Evolutionary conservation across 2,797 vertebrate species (phyloP), one percentile per base, ranked within the genome.

Genomic region (Diplodus sargus): DNA sequence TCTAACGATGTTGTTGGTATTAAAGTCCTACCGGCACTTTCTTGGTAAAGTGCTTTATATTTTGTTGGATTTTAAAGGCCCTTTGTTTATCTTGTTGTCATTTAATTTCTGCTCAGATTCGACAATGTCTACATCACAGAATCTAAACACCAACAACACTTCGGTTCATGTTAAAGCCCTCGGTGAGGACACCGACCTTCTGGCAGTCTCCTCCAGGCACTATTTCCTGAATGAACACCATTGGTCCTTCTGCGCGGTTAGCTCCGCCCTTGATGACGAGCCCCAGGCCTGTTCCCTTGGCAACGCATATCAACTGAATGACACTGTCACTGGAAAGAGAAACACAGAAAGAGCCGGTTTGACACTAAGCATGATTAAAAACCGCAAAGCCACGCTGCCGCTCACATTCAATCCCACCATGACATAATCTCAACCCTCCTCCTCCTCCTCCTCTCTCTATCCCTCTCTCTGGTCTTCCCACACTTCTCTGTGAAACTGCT

Each of bases 171-270:
- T 42, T 18, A 1, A 18, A 28, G 17, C 39, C 0, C 6, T 69
- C 18, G 0, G 23, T 2, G 34, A 53, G 42, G 43, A 3, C 22
- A 0, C 61, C 92, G 86, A 99, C 98, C 97, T 97, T 98, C 78
- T 97, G 95, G 85, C 97, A 98, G 78, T 99, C 98, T 85, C 97
- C 96, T 82, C 97, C 98, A 83, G 96, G 94, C 82, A 97, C 87
- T 59, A 98, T 89, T 91, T 98, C 97, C 90, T 97, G 96, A 93
- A 98, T 94, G 80, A 96, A 96, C 58, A 99, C 96, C 95, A 98
- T 96, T 69, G 97, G 97, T 23, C 97, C 98, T 81, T 98, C 97
- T 3, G 95, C 93, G 58, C 95, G 95, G 92, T 97, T 96, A 77
- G 96, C 96, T 76, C 97, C 98, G 70, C 97, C 97, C 61, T 95